Evolutionary conservation across 2,797 vertebrate species (phyloP).

Genomic region (Hirundo rustica): DNA sequence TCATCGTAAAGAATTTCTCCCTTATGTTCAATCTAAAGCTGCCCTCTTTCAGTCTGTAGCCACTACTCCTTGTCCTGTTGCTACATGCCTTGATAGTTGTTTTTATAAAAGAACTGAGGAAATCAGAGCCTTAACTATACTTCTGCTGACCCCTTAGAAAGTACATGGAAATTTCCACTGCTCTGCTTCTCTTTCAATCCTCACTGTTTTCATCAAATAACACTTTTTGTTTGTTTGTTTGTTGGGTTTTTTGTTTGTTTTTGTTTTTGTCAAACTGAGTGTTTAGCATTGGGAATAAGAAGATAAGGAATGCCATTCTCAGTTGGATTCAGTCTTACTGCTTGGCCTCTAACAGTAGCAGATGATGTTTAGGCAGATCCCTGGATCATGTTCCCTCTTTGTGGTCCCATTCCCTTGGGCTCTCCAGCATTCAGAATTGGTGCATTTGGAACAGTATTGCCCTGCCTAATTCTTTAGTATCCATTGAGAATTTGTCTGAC

Average conservation of each 20-base stretch:
- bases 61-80: background rate
- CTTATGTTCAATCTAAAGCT: background rate
- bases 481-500: background rate
- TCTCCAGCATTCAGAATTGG: background rate
- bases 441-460: background rate
- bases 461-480: background rate
- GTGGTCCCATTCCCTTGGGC: background rate
- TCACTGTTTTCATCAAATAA: background rate
- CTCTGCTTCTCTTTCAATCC: background rate
- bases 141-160: background rate
- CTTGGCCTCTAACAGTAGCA: background rate
- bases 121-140: background rate
- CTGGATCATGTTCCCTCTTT: background rate
- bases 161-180: background rate
- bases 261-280: background rate
- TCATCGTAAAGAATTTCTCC: background rate
- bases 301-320: background rate
- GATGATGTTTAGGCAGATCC: background rate
- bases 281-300: background rate
- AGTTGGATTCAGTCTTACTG: background rate
- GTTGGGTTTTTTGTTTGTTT: too few species aligned
- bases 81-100: background rate
- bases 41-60: background rate
- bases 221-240: background rate
- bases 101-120: background rate